These are phyloP conservation scores for Anodontia alba DNA, from an alignment of 2,888 invertebrate species.

Conservation along the genomic window DNA sequence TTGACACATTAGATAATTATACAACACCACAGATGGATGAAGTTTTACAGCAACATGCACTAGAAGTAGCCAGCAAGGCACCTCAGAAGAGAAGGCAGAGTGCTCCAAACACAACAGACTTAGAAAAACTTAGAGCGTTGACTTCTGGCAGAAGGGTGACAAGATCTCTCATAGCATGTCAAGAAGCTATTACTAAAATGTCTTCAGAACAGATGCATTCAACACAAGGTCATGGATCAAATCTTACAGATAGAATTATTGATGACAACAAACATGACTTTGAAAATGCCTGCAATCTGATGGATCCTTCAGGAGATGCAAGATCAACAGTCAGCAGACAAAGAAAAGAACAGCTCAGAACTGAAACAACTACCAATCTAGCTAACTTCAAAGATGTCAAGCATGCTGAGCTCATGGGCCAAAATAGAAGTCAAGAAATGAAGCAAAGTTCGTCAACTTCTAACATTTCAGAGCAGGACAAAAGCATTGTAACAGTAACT, in stretches of 20 bases:
- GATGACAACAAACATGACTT: background rate
- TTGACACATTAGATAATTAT: constrained; percentile 17
- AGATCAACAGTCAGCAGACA: background rate
- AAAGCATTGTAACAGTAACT: background rate
- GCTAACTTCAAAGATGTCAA: background rate
- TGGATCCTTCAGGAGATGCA: constrained; percentile 51
- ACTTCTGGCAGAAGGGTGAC: constrained; percentile 36
- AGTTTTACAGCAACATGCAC: constrained; percentile 37
- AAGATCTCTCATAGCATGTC: constrained; percentile 30
- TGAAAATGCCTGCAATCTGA: background rate
- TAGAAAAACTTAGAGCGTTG: constrained; percentile 30
- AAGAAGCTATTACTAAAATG: background rate
- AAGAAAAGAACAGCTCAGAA: background rate
- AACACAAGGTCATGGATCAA: background rate
- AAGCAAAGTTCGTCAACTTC: background rate
- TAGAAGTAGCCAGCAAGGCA: constrained; percentile 54
- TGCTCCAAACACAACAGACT: constrained; percentile 13
- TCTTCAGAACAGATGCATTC: background rate
- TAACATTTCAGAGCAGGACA: background rate
- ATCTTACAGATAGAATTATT: background rate
- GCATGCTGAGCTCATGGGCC: background rate
- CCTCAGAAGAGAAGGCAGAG: constrained; percentile 54
- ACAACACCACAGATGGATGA: constrained; percentile 68
- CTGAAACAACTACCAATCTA: background rate
- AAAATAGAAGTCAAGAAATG: background rate